Conservation (phyloP, 1,140 invertebrate species). For the Papilio aristodemus region DNA sequence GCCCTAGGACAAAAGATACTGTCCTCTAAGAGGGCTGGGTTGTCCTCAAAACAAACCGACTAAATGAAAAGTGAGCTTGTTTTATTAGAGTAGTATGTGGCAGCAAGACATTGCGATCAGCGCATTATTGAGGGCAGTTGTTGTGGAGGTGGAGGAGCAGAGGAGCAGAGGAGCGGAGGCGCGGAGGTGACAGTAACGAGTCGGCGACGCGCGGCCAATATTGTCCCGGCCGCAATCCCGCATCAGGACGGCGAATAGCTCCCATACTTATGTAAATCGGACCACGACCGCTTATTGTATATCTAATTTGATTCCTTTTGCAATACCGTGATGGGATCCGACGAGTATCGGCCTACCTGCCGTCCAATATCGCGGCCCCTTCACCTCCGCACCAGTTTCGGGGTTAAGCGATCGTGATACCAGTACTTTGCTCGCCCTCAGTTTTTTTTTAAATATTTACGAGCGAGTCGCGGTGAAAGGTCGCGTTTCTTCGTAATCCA, state of each 20-base stretch:
- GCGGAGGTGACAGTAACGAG: slow-evolving; percentile 53
- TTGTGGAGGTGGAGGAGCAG: background rate
- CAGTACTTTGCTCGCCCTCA: slow-evolving; percentile 52
- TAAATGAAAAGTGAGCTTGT: slow-evolving; percentile 20
- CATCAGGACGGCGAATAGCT: slow-evolving; percentile 72
- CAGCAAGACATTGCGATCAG: slow-evolving; percentile 25
- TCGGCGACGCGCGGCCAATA: slow-evolving; percentile 67
- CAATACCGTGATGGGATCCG: slow-evolving; percentile 72
- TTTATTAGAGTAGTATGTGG: slow-evolving; percentile 13
- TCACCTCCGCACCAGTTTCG: slow-evolving; percentile 52
- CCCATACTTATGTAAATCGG: slow-evolving; percentile 76
- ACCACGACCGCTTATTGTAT: slow-evolving; percentile 76
- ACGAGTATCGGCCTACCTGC: slow-evolving; percentile 72
- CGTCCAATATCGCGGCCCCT: slow-evolving; percentile 58
- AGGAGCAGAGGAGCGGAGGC: slow-evolving; percentile 32
- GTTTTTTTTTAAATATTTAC: slow-evolving; percentile 78
- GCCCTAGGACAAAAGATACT: too few relatives aligned
- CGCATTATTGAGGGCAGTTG: slow-evolving; percentile 19
- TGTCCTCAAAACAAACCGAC: slow-evolving; percentile 33
- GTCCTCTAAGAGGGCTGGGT: slow-evolving; percentile 1
- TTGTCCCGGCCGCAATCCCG: slow-evolving; percentile 71
- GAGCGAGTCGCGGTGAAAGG: slow-evolving; percentile 60
- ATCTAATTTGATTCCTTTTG: slow-evolving; percentile 79
- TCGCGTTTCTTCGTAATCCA: slow-evolving; percentile 72
- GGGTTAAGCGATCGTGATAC: slow-evolving; percentile 70